Base-by-base conservation (phyloP, 2,888 invertebrate species). In the Heliconius hortense region DNA sequence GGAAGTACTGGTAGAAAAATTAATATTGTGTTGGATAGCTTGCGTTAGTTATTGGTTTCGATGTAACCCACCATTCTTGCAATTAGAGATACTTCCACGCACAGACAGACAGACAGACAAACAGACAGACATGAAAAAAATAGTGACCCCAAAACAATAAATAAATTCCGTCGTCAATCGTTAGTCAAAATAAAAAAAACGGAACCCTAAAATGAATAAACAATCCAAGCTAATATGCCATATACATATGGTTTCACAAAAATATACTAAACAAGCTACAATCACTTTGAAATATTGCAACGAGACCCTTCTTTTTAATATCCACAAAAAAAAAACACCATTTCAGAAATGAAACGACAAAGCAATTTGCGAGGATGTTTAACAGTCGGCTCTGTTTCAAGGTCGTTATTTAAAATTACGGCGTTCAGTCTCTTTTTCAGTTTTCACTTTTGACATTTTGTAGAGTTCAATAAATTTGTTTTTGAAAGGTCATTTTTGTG, bases 351-450 rank as follows among this genome's bases (percentile, higher is more conserved):
- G 56, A 31, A 28, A 70, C 35, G 69, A 70, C 59, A 62, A 56
- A 73, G 39, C 35, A 71, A 71, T 71, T 71, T 60, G 60, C 60
- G 70, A 71, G 70, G 70, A 71, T 71, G 39, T 71, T 71, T 60
- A 56, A 67, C 53, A 62, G n/a, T 74, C 64, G 21, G 28, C 10
- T n/a, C 70, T 70, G 73, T 39, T 70, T 70, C 74, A 39, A 67
- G 67, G 59, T 60, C 28, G 24, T 53, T 62, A 71, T 71, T 74
- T 74, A n/a, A 76, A 70, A 74, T 76, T 72, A 74, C 71, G 63
- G 28, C 56, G 70, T 71, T 74, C 71, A 43, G 66, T 48, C 60
- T 48, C 43, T 68, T 67, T 69, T 35, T 13, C 56, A 56, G n/a
- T 69, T 35, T n/a, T 56, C 31, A 35, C 56, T 56, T 35, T 69